Evolutionary conservation across 2,797 vertebrate genomes (phyloP).

Genomic region (Antrozous pallidus): DNA sequence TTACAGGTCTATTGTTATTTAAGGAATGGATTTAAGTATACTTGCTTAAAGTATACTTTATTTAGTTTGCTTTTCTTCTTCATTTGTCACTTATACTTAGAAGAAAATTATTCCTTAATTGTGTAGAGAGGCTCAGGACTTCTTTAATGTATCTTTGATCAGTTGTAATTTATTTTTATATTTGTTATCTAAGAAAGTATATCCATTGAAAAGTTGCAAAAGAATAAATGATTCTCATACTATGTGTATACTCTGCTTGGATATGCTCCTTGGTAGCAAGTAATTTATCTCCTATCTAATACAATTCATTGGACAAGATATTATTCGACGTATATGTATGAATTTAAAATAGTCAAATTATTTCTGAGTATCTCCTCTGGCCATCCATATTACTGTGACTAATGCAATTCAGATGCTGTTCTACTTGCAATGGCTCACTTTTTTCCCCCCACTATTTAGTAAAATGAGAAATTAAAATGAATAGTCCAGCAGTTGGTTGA

Average conservation of each 20-base stretch:
- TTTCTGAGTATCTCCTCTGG: neutral
- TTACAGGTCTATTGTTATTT: neutral
- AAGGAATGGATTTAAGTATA: slow-evolving; percentile 26
- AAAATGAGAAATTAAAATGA: neutral
- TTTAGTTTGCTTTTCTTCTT: neutral
- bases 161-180: neutral
- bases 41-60: neutral
- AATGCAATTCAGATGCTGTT: neutral
- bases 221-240: neutral
- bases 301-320: neutral
- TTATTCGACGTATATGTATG: neutral
- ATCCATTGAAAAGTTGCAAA: neutral
- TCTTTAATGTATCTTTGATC: neutral
- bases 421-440: neutral
- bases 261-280: neutral
- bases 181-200: neutral
- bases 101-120: neutral
- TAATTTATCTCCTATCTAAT: neutral
- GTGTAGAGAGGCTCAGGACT: neutral
- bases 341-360: neutral
- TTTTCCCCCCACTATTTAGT: neutral
- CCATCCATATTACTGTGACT: neutral
- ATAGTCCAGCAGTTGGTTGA: too few species aligned
- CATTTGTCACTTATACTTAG: neutral
- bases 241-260: neutral